phyloP scores from a whole-genome alignment of 2,797 vertebrate genomes.

The Phoxinus dragarum region DNA sequence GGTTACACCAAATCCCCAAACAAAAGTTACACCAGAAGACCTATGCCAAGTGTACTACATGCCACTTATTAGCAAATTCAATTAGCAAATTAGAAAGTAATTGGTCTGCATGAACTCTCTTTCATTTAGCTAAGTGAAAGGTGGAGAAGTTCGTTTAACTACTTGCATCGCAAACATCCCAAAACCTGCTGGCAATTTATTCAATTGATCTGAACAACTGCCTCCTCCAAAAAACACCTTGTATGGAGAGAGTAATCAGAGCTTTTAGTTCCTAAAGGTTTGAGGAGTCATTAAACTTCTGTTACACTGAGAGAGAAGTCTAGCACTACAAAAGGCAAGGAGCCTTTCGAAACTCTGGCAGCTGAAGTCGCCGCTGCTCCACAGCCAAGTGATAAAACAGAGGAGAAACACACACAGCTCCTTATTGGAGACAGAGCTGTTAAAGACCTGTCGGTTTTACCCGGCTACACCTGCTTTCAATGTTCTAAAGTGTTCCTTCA shows the following conservation, averaged over 20 bases:
- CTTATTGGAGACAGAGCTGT: constrained; percentile 23
- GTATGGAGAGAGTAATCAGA: constrained; percentile 1
- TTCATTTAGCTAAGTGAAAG: constrained; percentile 14
- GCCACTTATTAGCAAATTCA: constrained; percentile 2
- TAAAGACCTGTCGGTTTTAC: constrained; percentile 6
- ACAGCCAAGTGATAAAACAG: constrained; percentile 1
- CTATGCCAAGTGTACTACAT: not conserved
- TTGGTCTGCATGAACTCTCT: not conserved
- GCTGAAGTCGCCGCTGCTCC: not conserved
- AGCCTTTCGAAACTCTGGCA: constrained; percentile 29
- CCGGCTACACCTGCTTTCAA: constrained; percentile 40
- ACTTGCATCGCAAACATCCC: constrained; percentile 23
- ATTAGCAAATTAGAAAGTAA: not conserved
- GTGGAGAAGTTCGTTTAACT: not conserved
- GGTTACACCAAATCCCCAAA: not conserved
- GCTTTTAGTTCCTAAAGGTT: not conserved
- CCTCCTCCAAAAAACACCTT: constrained; percentile 12
- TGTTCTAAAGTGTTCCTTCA: constrained; percentile 28
- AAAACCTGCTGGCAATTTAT: constrained; percentile 26
- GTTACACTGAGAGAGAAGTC: constrained; percentile 4
- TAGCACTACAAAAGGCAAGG: constrained; percentile 35
- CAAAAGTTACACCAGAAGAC: not conserved
- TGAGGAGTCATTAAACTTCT: constrained; percentile 23
- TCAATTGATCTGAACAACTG: constrained; percentile 19
- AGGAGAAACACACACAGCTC: constrained; percentile 14